phyloP scores from a whole-genome alignment of 2,888 invertebrate genomes.

The Beris chalybata region DNA sequence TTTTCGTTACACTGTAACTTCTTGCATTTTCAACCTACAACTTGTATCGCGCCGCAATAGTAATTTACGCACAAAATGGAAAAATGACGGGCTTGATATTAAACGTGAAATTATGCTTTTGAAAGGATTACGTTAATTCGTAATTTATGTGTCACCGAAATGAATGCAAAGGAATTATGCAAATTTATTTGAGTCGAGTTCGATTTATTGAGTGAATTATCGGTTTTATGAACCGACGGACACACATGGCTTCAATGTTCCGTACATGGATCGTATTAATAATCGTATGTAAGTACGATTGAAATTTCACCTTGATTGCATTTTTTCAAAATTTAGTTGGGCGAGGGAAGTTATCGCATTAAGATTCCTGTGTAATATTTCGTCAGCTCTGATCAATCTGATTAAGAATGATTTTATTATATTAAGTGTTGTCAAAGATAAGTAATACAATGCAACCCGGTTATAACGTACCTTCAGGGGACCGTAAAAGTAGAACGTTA shows the following conservation, averaged over 20 bases:
- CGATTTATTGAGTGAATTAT: conserved; percentile 38
- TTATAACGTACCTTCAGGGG: no score
- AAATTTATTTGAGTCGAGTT: conserved; percentile 52
- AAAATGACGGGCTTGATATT: conserved; percentile 42
- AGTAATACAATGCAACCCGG: no score
- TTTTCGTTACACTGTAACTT: no score
- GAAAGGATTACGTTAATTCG: conserved; percentile 56
- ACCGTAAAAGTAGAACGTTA: no score
- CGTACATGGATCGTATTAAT: background rate
- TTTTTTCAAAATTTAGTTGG: no score
- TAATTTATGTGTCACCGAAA: conserved; percentile 58
- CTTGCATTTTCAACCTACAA: no score
- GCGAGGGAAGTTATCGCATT: no score
- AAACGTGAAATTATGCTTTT: conserved; percentile 43
- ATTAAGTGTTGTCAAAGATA: no score
- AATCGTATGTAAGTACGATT: background rate
- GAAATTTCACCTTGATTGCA: background rate
- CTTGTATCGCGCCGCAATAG: conserved; percentile 2
- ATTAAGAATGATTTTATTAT: no score
- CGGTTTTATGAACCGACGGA: conserved; percentile 33
- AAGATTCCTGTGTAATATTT: no score
- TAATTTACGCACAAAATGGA: conserved; percentile 43
- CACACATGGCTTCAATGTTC: background rate
- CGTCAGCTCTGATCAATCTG: no score
- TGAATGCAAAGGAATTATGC: conserved; percentile 57